Evolutionary conservation across 2,113 vertebrate genomes (phyloP), one percentile per base, ranked within the genome.

Genomic region (Phyllostomus discolor): DNA sequence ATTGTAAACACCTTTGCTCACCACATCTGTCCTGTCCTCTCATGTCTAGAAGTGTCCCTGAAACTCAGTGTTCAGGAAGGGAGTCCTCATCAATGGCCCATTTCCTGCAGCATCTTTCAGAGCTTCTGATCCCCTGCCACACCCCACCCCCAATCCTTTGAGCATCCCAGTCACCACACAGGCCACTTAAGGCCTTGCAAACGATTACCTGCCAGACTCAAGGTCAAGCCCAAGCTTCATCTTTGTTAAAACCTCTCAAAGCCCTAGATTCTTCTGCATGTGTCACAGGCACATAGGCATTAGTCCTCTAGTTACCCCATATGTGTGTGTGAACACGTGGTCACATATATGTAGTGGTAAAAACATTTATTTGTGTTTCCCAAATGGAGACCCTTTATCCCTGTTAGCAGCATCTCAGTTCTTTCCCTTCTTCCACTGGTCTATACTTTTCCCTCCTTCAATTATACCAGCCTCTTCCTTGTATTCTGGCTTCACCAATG

Each of bases 291-390:
- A 76, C 22, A 2, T 43, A 46, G 2, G 4, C 38, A 50, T 89
- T 31, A 5, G 35, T 85, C 76, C 54, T 43, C 46, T 46, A 78
- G 24, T 41, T n/a, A 50, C n/a, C 2, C 2, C 85, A 11, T 33
- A 1, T 24, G 4, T 5, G n/a, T 19, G 31, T 38, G 67, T 73
- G 66, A 10, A 16, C 41, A 4, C 38, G 19, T 19, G 38, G 9
- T 69, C 46, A 41, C 33, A 12, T 11, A 19, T 7, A 31, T 17
- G 22, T 43, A 48, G 7, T 73, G 31, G 28, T 22, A 73, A 79
- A 64, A 82, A 89, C 66, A 89, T 62, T 59, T 86, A 79, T n/a
- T 94, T 91, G 72, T 86, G 35, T 67, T 88, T 88, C 75, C 54
- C 20, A 83, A 57, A 89, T n/a, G 35, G 26, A 82, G 10, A 22